phyloP scores from a whole-genome alignment of 2,888 invertebrate genomes.

The Tetanocera ferruginea region DNA sequence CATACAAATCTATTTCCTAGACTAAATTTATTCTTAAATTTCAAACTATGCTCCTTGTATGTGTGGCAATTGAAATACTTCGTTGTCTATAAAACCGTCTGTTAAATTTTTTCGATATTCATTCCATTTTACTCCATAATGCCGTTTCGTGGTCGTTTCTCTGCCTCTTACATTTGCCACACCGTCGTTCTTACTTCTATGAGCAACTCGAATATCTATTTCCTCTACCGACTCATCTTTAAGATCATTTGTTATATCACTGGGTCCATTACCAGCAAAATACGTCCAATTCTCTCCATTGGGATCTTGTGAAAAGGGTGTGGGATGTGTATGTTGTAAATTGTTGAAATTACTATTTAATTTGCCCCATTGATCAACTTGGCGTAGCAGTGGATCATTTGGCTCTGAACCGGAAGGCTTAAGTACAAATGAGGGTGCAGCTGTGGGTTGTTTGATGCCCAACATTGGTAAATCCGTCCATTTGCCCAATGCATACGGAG shows the following conservation, averaged over 20 bases:
- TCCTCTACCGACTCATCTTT: constrained; percentile 56
- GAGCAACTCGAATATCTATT: constrained; percentile 44
- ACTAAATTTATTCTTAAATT: neutral
- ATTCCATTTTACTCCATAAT: constrained; percentile 53
- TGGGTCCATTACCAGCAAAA: constrained; percentile 54
- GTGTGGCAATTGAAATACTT: constrained; percentile 60
- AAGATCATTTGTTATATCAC: constrained; percentile 49
- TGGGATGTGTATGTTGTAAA: constrained; percentile 51
- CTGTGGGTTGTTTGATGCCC: constrained; percentile 52
- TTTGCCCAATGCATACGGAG: constrained; percentile 75
- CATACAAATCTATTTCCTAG: neutral
- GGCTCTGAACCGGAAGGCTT: constrained; percentile 20
- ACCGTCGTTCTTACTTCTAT: constrained; percentile 35
- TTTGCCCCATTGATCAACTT: constrained; percentile 68
- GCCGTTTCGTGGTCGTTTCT: constrained; percentile 8
- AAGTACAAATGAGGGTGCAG: constrained; percentile 6
- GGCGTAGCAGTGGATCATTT: constrained; percentile 59
- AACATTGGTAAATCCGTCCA: constrained; percentile 70
- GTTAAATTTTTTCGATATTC: constrained; percentile 63
- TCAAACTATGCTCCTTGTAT: constrained; percentile 45
- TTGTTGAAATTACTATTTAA: constrained; percentile 66
- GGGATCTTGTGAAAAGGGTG: constrained; percentile 56
- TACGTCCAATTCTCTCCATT: constrained; percentile 64
- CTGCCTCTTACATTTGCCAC: neutral
- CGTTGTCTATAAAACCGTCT: constrained; percentile 61